A percentile compares a stretch with the other conserved stretches of the same genome.
phyloP scores from a whole-genome alignment of 2,113 vertebrate genomes.

The Myotis brandtii region DNA sequence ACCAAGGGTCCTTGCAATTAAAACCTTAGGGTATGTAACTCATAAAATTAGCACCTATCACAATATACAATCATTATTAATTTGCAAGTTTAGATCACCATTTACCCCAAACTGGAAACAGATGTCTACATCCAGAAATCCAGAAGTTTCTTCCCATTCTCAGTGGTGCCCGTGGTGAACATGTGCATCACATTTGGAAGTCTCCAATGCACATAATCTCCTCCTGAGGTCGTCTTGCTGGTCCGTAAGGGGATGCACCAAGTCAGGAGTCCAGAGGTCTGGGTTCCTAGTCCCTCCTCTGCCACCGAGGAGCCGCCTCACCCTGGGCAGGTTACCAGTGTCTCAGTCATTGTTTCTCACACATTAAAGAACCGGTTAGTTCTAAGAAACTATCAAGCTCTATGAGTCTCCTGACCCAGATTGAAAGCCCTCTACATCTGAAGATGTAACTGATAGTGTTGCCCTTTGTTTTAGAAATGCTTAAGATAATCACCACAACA shows the following conservation, averaged over 20 bases:
- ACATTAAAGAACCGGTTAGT: background rate
- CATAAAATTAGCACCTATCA: background rate
- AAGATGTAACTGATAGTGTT: conserved; percentile 23
- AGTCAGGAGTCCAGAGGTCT: background rate
- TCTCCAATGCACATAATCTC: background rate
- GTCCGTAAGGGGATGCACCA: background rate
- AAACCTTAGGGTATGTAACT: background rate
- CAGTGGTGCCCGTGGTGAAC: rapidly evolving
- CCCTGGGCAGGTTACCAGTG: background rate
- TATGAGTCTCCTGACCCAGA: background rate
- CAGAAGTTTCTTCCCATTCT: background rate
- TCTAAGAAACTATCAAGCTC: background rate
- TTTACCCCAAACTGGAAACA: background rate
- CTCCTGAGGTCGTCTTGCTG: background rate
- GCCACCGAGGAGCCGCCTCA: background rate
- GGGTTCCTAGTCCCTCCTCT: background rate
- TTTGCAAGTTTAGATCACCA: background rate
- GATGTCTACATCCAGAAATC: background rate
- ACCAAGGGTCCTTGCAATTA: background rate
- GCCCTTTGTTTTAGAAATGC: conserved; percentile 66
- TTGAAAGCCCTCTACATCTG: conserved; percentile 9
- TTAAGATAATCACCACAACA: conserved; percentile 30
- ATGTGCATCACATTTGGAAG: background rate
- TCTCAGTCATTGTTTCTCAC: background rate
- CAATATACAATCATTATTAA: background rate